A percentile compares a stretch with the other conserved stretches of the same genome.
These are phyloP conservation scores for Sabellastarte sp. DNA, from an alignment of 2,888 invertebrate genomes.

Conservation along the genomic window DNA sequence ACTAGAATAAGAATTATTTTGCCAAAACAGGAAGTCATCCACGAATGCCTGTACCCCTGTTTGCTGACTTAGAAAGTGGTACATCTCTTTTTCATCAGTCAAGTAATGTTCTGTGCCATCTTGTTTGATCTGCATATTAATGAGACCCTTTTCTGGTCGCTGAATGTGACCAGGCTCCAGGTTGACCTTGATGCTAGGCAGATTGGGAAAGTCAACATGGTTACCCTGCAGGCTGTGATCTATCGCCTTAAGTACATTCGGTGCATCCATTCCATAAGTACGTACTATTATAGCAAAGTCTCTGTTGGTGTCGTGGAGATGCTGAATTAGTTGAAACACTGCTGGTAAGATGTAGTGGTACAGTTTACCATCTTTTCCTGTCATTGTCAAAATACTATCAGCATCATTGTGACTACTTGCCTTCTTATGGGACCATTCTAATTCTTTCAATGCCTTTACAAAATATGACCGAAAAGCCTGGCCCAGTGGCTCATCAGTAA, in stretches of 20 bases:
- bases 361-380: conserved; percentile 38
- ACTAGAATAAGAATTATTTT: conserved; percentile 45
- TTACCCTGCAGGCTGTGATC: conserved; percentile 11
- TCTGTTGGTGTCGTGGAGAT: conserved; percentile 38
- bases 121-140: neutral
- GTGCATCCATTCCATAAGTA: conserved; percentile 55
- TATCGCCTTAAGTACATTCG: conserved; percentile 33
- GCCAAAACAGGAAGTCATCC: conserved; percentile 55
- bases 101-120: neutral
- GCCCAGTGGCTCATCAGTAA: conserved; percentile 46
- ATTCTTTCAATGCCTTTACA: conserved; percentile 39
- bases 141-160: conserved; percentile 29
- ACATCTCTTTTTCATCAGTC: conserved; percentile 39
- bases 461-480: conserved; percentile 42
- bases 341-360: conserved; percentile 57
- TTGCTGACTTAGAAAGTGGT: conserved; percentile 39
- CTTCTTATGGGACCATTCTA: conserved; percentile 40
- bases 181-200: conserved; percentile 37
- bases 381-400: conserved; percentile 37
- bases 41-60: conserved; percentile 49
- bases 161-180: conserved; percentile 37
- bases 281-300: conserved; percentile 53
- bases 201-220: conserved; percentile 45
- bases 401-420: conserved; percentile 7
- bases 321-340: conserved; percentile 46